Conservation (phyloP, 2,888 invertebrate genomes). For the Dasypogon diadema region DNA sequence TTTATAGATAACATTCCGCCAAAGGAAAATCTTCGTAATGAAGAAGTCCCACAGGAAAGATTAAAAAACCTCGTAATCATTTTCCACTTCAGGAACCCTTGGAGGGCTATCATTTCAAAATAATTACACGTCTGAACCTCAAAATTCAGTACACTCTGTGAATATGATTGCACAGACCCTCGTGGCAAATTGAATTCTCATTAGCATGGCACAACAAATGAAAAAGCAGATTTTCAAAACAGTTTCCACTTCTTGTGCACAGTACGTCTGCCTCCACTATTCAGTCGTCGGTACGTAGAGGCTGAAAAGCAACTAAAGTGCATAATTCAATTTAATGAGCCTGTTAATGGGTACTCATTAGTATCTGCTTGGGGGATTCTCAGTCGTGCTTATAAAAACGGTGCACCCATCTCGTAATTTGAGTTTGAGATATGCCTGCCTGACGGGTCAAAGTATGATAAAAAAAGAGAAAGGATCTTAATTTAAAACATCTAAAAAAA, state of each 20-base stretch:
- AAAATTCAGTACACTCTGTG: slow-evolving; percentile 33
- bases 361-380: slow-evolving; percentile 41
- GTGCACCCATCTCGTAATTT: neutral
- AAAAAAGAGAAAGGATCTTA: neutral
- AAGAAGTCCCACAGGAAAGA: too few species aligned
- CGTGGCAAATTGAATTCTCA: slow-evolving; percentile 27
- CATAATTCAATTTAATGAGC: slow-evolving; percentile 55
- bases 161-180: neutral
- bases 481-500: too few species aligned
- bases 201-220: neutral
- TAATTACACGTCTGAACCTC: slow-evolving; percentile 23
- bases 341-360: slow-evolving; percentile 55
- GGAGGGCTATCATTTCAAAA: slow-evolving; percentile 27
- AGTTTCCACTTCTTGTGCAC: neutral
- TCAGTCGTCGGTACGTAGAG: neutral
- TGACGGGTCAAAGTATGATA: neutral
- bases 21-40: too few species aligned
- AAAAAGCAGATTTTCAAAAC: slow-evolving; percentile 15
- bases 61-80: neutral
- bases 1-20: too few species aligned
- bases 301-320: slow-evolving; percentile 52
- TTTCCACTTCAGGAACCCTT: neutral
- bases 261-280: slow-evolving; percentile 21
- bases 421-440: neutral
- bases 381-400: neutral